phyloP scores from a whole-genome alignment of 2,113 vertebrate species.

The Sapayoa aenigma region DNA sequence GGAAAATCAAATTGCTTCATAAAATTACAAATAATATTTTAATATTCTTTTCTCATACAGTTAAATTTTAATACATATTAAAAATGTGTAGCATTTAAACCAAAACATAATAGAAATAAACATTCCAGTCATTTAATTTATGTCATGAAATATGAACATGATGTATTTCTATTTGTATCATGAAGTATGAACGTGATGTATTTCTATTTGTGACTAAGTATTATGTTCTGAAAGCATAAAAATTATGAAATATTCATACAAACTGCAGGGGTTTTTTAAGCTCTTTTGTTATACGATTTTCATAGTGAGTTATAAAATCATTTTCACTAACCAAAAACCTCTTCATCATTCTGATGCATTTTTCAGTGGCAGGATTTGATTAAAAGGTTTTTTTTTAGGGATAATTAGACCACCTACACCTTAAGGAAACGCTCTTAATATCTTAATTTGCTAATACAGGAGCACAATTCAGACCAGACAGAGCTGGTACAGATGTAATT shows the following conservation, averaged over 20 bases:
- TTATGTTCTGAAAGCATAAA: not conserved
- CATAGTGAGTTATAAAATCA: not conserved
- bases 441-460: not conserved
- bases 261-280: not conserved
- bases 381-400: not conserved
- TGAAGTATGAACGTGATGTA: rapidly evolving
- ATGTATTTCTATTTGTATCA: not conserved
- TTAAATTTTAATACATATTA: not conserved
- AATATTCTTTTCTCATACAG: not conserved
- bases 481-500: not conserved
- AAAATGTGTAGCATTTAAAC: not conserved
- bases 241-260: not conserved
- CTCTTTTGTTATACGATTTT: not conserved
- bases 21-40: not conserved
- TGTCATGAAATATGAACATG: rapidly evolving
- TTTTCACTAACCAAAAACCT: not conserved
- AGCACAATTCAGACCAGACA: not conserved
- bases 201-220: not conserved
- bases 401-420: not conserved
- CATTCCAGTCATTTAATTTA: not conserved
- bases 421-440: not conserved
- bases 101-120: not conserved
- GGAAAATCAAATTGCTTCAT: not conserved
- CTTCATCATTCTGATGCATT: not conserved
- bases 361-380: not conserved